These are phyloP conservation scores for Eulithis testata DNA, from an alignment of 2,888 invertebrate genomes.

Conservation along the genomic window DNA sequence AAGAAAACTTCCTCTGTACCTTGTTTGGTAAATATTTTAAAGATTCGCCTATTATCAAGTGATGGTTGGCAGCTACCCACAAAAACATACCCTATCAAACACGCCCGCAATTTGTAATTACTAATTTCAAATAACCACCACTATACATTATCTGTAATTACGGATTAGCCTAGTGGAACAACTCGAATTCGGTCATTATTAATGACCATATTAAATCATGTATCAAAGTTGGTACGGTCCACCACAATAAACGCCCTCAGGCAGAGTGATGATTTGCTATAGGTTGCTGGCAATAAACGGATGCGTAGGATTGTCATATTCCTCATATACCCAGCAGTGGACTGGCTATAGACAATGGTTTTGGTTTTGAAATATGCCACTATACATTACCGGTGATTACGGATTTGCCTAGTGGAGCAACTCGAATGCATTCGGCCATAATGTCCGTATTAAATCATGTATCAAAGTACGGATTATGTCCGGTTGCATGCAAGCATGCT, in stretches of 20 bases:
- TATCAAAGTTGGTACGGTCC: neutral
- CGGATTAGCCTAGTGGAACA: conserved; percentile 64
- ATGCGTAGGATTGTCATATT: too few relatives aligned
- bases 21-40: too few relatives aligned
- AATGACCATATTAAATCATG: conserved; percentile 33
- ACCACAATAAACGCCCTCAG: too few relatives aligned
- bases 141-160: conserved; percentile 66
- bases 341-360: too few relatives aligned
- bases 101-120: conserved; percentile 57
- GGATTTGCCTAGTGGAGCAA: conserved; percentile 64
- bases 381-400: conserved; percentile 66
- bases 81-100: conserved; percentile 54
- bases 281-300: too few relatives aligned
- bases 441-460: conserved; percentile 21
- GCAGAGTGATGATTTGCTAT: too few relatives aligned
- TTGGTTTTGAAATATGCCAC: conserved; percentile 55
- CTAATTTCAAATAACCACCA: conserved; percentile 60
- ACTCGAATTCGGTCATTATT: conserved; percentile 55
- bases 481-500: conserved; percentile 1
- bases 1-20: too few relatives aligned
- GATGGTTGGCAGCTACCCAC: too few relatives aligned
- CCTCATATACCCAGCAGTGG: too few relatives aligned
- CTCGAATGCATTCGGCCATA: conserved; percentile 56
- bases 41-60: too few relatives aligned
- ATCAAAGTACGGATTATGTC: conserved; percentile 9